Evolutionary conservation across 2,888 invertebrate genomes (phyloP), one percentile per base, ranked within the genome.

Genomic region (Agapetus fuscipes): DNA sequence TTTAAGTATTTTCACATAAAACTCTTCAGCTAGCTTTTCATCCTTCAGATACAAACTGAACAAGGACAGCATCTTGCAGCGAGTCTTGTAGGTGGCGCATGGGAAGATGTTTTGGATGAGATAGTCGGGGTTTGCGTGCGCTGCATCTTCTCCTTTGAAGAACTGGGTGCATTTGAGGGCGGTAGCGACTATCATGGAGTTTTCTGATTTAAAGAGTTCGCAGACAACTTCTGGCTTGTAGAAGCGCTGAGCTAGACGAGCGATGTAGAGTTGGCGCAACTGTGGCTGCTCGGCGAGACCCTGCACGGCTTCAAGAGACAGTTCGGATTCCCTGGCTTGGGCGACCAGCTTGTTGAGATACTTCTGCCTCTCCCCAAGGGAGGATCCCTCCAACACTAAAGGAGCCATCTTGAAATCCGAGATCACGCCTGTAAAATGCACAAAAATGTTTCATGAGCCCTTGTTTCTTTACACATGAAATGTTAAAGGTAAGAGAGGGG

Each of bases 171-270:
- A 52, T 4, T 50, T 48, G 4, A 61, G 32, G 2, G 57, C 61
- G 20, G 50, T 49, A 4, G 51, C 48, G 4, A 56, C 48, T 1
- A 61, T 26, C 3, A 39, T 34, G 6, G 34, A 3, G 29, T 61
- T 55, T 1, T 55, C 53, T 3, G 59, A 58, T 34, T 52, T 55
- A 1, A 62, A 47, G 0, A 56, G 55, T 6, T 53, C 49, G 4
- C 51, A 41, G 2, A 59, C 45, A 1, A 48, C 42, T 2, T 45
- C 43, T 3, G 49, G 42, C 13, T 48, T 41, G 2, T 51, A 33
- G 12, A 40, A 27, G 5, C 36, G 35, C 24, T 39, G 30, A 7
- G 46, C 46, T 3, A 43, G 28, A 7, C 17, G 32, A 3, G 35
- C 43, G 11, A 41, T 25, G 29, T 31, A 46, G 9, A 46, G 24